Base-by-base conservation (phyloP, 2,113 vertebrate species). In the Penelope pileata region DNA sequence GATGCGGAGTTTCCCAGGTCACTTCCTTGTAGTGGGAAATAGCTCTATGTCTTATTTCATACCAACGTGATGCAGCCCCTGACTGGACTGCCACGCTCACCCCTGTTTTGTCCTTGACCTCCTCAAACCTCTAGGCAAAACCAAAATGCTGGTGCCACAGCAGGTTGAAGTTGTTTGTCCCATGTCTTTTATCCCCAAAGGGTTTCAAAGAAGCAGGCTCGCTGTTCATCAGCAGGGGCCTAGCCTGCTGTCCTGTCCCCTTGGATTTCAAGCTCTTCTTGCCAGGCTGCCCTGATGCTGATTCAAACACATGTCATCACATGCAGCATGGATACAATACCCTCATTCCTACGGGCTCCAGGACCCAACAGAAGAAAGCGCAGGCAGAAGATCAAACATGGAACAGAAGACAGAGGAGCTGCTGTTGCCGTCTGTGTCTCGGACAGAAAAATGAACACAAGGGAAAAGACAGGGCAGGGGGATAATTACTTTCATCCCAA, bases 401-500 rank as follows among this genome's bases (percentile, higher is more conserved):
- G 96, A 96, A 95, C 90, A 96, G 97, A 96, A 97, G 96, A 96
- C 97, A 94, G 95, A 94, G 69, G 66, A 95, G 96, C 78, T 96
- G 93, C 92, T 95, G 86, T 80, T 95, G 90, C 93, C 1, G 63
- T 95, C 96, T 95, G 93, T 89, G 94, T 95, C 96, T 96, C 95
- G 96, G 93, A 96, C 88, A 96, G 96, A 96, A 90, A 95, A 94
- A 97, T 66, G 94, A 97, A 66, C 86, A 95, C 92, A 95, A 96
- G 96, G 88, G 79, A 96, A 68, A 58, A 96, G 97, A 97, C 94
- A 93, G 93, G 94, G 93, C 90, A 79, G 89, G 47, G 95, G 93
- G 95, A 96, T 98, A 98, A 98, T 98, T 98, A 97, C 96, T 98
- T 97, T 97, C 98, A 98, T 97, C 96, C 97, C 96, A 93, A 85